Evolutionary conservation across 2,113 vertebrate species (phyloP).

Genomic region (Acinonyx jubatus): DNA sequence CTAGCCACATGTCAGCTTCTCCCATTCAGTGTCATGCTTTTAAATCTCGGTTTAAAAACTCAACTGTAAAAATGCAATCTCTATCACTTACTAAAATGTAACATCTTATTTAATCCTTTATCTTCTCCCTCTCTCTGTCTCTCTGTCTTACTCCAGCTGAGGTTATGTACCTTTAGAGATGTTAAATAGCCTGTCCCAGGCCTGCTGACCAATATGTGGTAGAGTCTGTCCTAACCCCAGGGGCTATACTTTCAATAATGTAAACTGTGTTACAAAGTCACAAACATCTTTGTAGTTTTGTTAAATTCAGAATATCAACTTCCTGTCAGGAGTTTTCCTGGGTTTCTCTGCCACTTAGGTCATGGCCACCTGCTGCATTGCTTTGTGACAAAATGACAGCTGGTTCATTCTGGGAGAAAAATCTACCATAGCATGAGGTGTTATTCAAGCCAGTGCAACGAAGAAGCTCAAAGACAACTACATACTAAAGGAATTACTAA

Average conservation of each 20-base stretch:
- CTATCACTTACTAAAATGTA: neutral
- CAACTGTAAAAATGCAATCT: neutral
- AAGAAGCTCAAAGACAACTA: neutral
- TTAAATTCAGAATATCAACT: slow-evolving; percentile 12
- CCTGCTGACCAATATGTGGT: neutral
- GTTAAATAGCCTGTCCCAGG: neutral
- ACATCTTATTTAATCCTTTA: neutral
- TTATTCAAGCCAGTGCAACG: neutral
- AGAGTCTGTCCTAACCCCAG: neutral
- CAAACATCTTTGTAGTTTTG: neutral
- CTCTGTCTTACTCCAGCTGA: neutral
- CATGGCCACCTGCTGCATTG: neutral
- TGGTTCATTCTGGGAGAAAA: slow-evolving; percentile 11
- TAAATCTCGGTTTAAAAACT: slow-evolving; percentile 25
- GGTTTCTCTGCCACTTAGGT: neutral
- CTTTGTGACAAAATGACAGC: neutral
- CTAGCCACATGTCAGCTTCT: neutral
- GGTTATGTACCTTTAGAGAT: neutral
- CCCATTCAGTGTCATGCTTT: neutral
- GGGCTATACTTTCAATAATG: neutral
- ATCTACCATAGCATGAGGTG: neutral
- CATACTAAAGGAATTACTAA: neutral
- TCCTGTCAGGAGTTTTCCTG: neutral
- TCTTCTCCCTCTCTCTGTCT: neutral
- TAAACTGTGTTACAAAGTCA: neutral